A percentile compares a stretch with the other conserved stretches of the same genome.
These are phyloP conservation scores for Nephrotoma flavescens DNA, from an alignment of 2,888 invertebrate genomes.

Conservation along the genomic window DNA sequence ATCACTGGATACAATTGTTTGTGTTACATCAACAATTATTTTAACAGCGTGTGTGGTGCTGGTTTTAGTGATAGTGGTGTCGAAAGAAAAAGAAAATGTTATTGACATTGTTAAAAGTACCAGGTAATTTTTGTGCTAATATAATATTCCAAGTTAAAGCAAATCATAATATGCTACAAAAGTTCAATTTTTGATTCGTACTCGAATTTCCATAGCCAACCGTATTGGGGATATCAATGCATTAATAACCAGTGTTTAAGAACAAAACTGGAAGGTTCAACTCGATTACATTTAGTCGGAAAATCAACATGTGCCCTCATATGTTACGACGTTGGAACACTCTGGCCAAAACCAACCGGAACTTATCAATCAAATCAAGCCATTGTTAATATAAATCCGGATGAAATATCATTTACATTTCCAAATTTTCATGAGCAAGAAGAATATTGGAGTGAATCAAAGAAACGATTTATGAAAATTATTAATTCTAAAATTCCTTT, in stretches of 20 bases:
- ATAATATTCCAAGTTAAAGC: too few relatives aligned
- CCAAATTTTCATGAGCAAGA: conserved; percentile 15
- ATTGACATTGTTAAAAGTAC: background rate
- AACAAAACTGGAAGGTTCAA: conserved; percentile 23
- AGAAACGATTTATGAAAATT: conserved; percentile 14
- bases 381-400: conserved; percentile 30
- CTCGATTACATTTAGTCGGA: conserved; percentile 20
- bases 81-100: background rate
- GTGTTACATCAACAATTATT: background rate
- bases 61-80: background rate
- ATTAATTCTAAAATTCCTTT: conserved; percentile 13
- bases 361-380: conserved; percentile 27
- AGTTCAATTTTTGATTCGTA: too few relatives aligned
- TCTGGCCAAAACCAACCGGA: conserved; percentile 36
- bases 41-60: background rate
- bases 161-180: too few relatives aligned
- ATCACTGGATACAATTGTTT: background rate
- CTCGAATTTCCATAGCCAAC: background rate
- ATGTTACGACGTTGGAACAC: conserved; percentile 34
- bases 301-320: conserved; percentile 35
- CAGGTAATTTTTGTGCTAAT: too few relatives aligned
- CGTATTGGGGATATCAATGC: conserved; percentile 40
- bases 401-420: conserved; percentile 25
- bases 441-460: conserved; percentile 21
- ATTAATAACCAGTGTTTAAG: conserved; percentile 37